Evolutionary conservation across 2,797 vertebrate genomes (phyloP), one percentile per base, ranked within the genome.

Genomic region (Pipistrellus kuhlii): DNA sequence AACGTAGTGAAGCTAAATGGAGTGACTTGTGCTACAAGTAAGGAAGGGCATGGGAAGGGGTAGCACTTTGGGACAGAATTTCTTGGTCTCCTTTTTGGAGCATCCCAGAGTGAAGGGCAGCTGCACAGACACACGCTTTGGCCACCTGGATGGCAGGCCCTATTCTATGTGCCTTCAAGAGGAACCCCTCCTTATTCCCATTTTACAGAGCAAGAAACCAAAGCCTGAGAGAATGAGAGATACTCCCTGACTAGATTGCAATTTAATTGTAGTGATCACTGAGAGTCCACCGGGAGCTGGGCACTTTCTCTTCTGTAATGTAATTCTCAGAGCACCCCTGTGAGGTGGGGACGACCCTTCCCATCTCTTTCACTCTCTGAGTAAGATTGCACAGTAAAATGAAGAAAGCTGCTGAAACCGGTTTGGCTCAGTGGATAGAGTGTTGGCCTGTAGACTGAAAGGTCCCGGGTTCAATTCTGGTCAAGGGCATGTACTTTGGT

Each of bases 271-370:
- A 57, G 69, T 8, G 8, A 3, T 14, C 12, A 12, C 64, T 38
- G 17, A 3, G 7, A 23, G 41, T 46, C 35, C 80, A 1, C 44
- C 4, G 6, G 27, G 46, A 72, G 14, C 53, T 2, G 20, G 41
- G 13, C 20, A 27, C 13, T 8, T 6, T 17, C 32, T 32, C 35
- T 14, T 23, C 46, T 55, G 20, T 32, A 30, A n/a, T 38, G 11
- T 59, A 32, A 21, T 38, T 62, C 27, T 59, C 32, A n/a, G 38
- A 57, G n/a, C 8, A 4, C 6, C 41, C 51, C 51, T 21, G 32
- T 23, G 68, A 69, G 0, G 4, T 2, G 62, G 6, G 8, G 32
- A n/a, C 0, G 7, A 7, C 0, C 46, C 32, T 75, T n/a, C 27
- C 35, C n/a, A 12, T 13, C 51, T 12, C 38, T 78, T 53, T 71